Evolutionary conservation across 1,140 invertebrate species (phyloP).

Genomic region (Eumeta japonica): DNA sequence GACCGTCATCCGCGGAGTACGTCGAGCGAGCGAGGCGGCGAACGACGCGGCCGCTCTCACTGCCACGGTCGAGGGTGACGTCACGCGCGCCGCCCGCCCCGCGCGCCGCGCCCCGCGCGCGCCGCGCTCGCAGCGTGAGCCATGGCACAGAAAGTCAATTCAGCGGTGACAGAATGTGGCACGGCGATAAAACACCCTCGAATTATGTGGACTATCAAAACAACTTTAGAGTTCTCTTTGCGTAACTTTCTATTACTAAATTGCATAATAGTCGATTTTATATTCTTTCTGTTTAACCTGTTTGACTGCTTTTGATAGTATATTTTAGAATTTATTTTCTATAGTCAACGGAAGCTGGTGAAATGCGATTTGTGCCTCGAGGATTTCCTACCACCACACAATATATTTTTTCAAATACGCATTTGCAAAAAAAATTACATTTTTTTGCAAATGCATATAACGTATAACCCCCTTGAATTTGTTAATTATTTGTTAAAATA

Average conservation of each 20-base stretch:
- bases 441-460: too few relatives aligned
- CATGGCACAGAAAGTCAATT: constrained; percentile 48
- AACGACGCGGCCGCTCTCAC: constrained; percentile 50
- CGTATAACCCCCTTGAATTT: too few relatives aligned
- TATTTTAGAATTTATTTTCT: neutral
- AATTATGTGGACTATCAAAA: constrained; percentile 43
- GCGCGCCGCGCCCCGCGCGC: constrained; percentile 9
- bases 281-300: constrained; percentile 5
- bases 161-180: constrained; percentile 41
- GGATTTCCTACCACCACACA: too few relatives aligned
- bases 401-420: too few relatives aligned
- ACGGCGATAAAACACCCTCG: constrained; percentile 45
- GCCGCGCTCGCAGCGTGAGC: constrained; percentile 18
- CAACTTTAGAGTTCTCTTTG: constrained; percentile 32
- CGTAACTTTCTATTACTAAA: constrained; percentile 37
- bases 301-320: too few relatives aligned
- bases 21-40: constrained; percentile 39
- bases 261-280: constrained; percentile 14
- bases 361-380: too few relatives aligned
- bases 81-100: constrained; percentile 25
- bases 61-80: constrained; percentile 55
- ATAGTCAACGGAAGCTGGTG: neutral
- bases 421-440: too few relatives aligned
- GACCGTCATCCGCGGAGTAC: constrained; percentile 51
- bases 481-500: too few relatives aligned